Conservation (phyloP, 2,797 vertebrate genomes). For the Cossypha niveicapilla region DNA sequence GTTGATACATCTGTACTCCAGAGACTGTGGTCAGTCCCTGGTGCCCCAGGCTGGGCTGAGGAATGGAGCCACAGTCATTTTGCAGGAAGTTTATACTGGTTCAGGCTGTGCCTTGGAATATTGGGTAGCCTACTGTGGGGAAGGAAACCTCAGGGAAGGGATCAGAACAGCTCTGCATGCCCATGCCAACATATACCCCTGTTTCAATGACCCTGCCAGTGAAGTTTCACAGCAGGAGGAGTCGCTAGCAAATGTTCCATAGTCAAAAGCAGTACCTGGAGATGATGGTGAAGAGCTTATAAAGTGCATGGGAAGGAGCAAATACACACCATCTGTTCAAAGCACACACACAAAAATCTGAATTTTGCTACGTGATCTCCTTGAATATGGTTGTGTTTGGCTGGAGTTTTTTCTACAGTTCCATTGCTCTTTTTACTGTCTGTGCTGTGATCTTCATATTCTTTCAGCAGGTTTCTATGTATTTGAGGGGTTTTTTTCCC, state of each 20-base stretch:
- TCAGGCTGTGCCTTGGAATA: constrained; percentile 28
- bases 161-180: not conserved
- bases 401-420: not conserved
- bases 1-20: constrained; percentile 26
- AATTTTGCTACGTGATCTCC: not conserved
- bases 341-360: not conserved
- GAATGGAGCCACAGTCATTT: constrained; percentile 39
- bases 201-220: not conserved
- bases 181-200: not conserved
- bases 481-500: not conserved
- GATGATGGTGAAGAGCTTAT: not conserved
- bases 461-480: not conserved
- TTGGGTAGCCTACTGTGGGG: not conserved
- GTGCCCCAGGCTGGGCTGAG: not conserved
- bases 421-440: not conserved
- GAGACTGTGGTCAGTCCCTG: constrained; percentile 35
- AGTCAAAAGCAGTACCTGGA: not conserved
- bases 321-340: not conserved
- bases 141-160: not conserved
- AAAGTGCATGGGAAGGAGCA: not conserved
- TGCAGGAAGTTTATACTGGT: constrained; percentile 42
- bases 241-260: not conserved
- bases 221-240: not conserved
- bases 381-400: not conserved
- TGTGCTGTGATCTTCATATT: not conserved